Base-by-base conservation (phyloP, 1,140 invertebrate genomes). In the Pseudomyrmex concolor region DNA sequence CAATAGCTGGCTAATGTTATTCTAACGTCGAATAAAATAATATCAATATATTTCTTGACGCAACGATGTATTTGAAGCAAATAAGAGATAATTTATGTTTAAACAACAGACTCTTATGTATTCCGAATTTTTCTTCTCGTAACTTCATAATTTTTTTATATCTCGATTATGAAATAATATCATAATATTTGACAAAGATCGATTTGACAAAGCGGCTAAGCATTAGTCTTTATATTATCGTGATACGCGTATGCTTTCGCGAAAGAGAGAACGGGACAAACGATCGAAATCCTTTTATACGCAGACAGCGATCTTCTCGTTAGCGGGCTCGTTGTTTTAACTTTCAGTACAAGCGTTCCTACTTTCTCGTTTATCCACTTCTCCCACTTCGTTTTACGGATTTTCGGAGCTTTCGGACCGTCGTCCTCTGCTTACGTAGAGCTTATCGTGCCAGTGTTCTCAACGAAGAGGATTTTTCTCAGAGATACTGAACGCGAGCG, bases 381-480 rank as follows among this genome's bases (percentile, higher is more conserved):
- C 48, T 59, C 22, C 55, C 22, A 55, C 55, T 68, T 68, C 71
- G 54, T 62, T 68, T 34, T 55, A 76, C 13, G 59, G 83, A 87
- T 87, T 89, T 85, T 80, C 85, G 72, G 43, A 50, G 68, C 70
- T 87, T 85, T 63, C 51, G 25, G 64, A 73, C 77, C 57, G 67
- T 86, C 67, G 72, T 84, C 74, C 83, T 57, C 57, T 70, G 73
- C 67, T 84, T 85, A 84, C 51, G 25, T 62, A 70, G 55, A 88
- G 83, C 77, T 88, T 88, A 88, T 82, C 70, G 77, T 81, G 67
- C 45, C 63, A 78, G 60, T 70, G 22, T 72, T 66, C 83, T 77
- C 48, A 51, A 59, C 77, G n/a, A 63, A 72, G 45, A 55, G 67
- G 60, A 72, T 88, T 84, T 86, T 86, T 84, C 64, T 51, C 51